Percentiles rank a stretch among this genome's conserved stretches.
Conservation (phyloP, 2,113 vertebrate species). For the Pungitius pungitius region DNA sequence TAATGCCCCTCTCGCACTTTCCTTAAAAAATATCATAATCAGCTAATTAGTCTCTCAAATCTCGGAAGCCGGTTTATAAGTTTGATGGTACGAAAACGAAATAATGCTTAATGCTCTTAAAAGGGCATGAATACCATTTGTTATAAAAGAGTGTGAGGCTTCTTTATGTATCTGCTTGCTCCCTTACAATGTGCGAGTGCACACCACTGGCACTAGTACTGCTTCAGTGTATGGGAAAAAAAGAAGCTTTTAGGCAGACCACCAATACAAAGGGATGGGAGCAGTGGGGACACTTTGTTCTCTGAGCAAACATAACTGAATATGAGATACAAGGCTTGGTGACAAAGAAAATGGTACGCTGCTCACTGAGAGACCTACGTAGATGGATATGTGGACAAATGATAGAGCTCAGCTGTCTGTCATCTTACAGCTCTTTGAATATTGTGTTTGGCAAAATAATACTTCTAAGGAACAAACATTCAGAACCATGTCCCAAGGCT, state of each 20-base stretch:
- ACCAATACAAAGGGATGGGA: constrained; percentile 18
- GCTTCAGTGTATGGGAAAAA: constrained; percentile 10
- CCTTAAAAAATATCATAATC: constrained; percentile 32
- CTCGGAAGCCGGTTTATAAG: constrained; percentile 11
- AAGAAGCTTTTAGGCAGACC: constrained; percentile 36
- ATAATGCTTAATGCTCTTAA: constrained; percentile 33
- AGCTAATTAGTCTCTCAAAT: constrained; percentile 27
- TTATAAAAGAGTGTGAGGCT: background rate
- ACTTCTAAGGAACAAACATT: constrained; percentile 27
- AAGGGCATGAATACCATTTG: constrained; percentile 22
- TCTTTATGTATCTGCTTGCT: background rate
- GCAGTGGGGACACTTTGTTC: constrained; percentile 52
- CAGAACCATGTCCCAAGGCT: constrained; percentile 33
- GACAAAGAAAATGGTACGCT: constrained; percentile 43
- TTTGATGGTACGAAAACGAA: constrained; percentile 33
- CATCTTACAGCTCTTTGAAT: constrained; percentile 49
- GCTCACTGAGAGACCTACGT: constrained; percentile 40
- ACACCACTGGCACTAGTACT: background rate
- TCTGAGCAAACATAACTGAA: constrained; percentile 50
- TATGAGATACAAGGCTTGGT: constrained; percentile 46
- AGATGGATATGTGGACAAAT: constrained; percentile 52
- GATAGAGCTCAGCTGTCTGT: constrained; percentile 50
- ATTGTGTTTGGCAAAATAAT: constrained; percentile 32
- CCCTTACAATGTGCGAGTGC: background rate
- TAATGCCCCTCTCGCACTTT: too few relatives aligned